Percentiles rank a stretch among this genome's conserved stretches.
Conservation (phyloP, 2,113 vertebrate genomes). For the Ictidomys tridecemlineatus region DNA sequence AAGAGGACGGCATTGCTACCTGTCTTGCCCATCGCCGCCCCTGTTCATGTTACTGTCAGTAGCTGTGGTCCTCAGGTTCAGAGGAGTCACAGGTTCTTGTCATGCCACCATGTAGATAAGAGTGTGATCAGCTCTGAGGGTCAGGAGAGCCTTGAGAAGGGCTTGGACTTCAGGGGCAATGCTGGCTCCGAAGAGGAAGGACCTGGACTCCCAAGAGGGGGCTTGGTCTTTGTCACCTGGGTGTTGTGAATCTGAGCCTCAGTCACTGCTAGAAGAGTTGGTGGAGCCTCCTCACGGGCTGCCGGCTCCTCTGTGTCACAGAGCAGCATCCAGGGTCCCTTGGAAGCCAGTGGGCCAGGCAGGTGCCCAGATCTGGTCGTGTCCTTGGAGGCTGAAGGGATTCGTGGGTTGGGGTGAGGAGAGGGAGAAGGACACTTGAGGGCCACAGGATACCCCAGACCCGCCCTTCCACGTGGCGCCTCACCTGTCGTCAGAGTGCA, state of each 20-base stretch:
- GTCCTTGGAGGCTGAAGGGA: not conserved
- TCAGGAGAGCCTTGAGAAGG: not conserved
- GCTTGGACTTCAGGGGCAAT: accelerated
- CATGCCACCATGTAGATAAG: not conserved
- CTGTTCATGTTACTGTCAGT: accelerated
- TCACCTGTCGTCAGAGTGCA: not conserved
- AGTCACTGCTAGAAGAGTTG: not conserved
- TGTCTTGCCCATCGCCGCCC: accelerated
- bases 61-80: not conserved
- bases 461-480: accelerated
- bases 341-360: not conserved
- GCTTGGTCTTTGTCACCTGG: not conserved
- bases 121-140: accelerated
- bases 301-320: accelerated
- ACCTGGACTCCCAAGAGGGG: not conserved
- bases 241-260: not conserved
- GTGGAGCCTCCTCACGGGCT: not conserved
- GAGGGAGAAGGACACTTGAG: accelerated
- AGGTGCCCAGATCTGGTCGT: accelerated
- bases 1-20: too few species aligned
- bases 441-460: accelerated
- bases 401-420: accelerated
- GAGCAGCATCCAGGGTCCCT: not conserved
- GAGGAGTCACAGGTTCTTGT: accelerated
- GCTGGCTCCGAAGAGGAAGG: not conserved